Evolutionary conservation across 2,113 vertebrate species (phyloP).

Genomic region (Oenanthe melanoleuca): DNA sequence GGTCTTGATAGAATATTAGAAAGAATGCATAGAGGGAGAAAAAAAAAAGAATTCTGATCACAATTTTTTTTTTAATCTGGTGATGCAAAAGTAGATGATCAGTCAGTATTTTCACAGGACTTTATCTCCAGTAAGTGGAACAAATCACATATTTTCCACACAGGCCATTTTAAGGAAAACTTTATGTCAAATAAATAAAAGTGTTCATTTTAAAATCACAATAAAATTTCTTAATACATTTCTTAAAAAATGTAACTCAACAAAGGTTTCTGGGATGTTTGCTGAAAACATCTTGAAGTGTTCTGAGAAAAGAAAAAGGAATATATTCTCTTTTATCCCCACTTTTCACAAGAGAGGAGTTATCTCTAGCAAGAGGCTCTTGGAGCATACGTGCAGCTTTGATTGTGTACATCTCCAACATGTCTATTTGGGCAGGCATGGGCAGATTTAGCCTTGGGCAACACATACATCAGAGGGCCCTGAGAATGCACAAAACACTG

Average conservation of each 20-base stretch:
- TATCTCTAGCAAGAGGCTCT: not conserved
- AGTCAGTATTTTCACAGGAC: not conserved
- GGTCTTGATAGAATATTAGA: not conserved
- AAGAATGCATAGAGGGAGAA: not conserved
- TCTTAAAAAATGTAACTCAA: not conserved
- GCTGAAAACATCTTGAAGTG: not conserved
- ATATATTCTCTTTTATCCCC: not conserved
- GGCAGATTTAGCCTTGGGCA: not conserved
- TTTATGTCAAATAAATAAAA: not conserved
- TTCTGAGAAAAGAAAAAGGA: not conserved
- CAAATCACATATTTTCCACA: not conserved
- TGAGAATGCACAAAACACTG: not conserved
- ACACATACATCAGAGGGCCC: not conserved
- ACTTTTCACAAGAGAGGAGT: not conserved
- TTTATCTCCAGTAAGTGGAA: not conserved
- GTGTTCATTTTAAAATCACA: not conserved
- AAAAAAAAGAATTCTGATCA: not conserved
- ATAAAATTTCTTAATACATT: not conserved
- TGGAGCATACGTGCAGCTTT: not conserved
- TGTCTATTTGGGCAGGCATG: not conserved
- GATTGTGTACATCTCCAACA: not conserved
- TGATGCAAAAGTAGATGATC: not conserved
- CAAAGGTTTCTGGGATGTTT: not conserved
- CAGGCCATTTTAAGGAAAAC: not conserved
- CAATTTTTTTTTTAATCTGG: conserved; percentile 1